Conservation (phyloP, 2,888 invertebrate genomes). For the Tipula confusa region DNA sequence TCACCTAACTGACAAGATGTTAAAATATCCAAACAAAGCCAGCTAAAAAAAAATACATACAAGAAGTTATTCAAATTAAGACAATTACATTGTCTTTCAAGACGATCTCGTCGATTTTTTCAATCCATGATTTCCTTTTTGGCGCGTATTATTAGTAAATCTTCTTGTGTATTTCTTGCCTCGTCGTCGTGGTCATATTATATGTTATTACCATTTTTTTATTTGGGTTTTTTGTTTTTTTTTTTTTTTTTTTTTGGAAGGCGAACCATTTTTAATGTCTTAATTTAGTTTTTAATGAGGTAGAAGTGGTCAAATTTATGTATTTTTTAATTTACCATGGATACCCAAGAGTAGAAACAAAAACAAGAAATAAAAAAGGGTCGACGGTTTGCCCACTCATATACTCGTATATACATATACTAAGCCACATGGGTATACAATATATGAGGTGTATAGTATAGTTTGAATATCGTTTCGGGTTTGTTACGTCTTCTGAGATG, state of each 20-base stretch:
- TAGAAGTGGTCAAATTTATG: background rate
- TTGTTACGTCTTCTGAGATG: background rate
- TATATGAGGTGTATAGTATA: background rate
- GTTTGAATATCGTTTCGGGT: background rate
- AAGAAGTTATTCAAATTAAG: slow-evolving; percentile 13
- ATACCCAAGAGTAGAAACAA: background rate
- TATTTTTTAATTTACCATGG: background rate
- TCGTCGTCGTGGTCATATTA: background rate
- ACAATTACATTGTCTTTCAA: background rate
- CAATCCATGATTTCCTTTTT: background rate
- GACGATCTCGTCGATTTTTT: background rate
- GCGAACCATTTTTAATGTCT: slow-evolving; percentile 25
- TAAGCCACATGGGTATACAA: background rate
- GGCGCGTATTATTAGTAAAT: background rate
- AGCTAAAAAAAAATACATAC: background rate
- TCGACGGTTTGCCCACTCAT: background rate
- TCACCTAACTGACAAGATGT: background rate
- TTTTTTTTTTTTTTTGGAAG: background rate
- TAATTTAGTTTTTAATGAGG: slow-evolving; percentile 16
- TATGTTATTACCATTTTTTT: background rate
- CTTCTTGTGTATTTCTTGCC: background rate
- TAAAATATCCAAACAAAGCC: background rate
- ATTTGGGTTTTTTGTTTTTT: background rate
- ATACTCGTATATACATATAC: too few relatives aligned
- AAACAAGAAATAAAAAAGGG: background rate